Conservation (phyloP, 2,888 invertebrate species). For the Hyles lineata region DNA sequence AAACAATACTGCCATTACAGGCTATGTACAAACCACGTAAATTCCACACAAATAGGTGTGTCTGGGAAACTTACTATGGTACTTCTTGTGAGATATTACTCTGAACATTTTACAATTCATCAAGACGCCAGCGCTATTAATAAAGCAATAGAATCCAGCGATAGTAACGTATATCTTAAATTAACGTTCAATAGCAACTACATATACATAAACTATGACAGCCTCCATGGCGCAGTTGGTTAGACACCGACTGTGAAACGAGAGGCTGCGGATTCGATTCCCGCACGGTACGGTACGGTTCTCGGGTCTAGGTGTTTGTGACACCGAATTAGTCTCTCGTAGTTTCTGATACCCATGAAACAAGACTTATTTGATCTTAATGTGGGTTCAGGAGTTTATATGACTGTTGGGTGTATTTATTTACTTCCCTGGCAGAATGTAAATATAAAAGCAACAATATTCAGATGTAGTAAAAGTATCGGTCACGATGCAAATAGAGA, state of each 20-base stretch:
- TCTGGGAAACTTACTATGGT: constrained; percentile 65
- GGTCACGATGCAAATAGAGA: constrained; percentile 3
- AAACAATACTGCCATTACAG: constrained; percentile 41
- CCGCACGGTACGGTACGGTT: too few relatives aligned
- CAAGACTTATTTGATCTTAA: too few relatives aligned
- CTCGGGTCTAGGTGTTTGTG: too few relatives aligned
- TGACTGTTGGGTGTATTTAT: too few relatives aligned
- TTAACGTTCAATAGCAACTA: not conserved
- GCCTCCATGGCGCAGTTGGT: too few relatives aligned
- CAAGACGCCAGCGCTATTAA: not conserved
- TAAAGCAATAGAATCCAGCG: constrained; percentile 2
- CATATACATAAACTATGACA: too few relatives aligned
- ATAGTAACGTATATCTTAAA: not conserved
- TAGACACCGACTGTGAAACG: too few relatives aligned
- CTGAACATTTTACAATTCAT: constrained; percentile 22
- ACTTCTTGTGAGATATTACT: constrained; percentile 38
- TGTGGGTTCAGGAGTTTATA: too few relatives aligned
- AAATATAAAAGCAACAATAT: not conserved
- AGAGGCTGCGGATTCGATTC: too few relatives aligned
- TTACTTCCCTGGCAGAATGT: not conserved
- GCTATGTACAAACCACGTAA: constrained; percentile 36
- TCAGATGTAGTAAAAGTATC: not conserved
- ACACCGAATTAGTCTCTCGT: too few relatives aligned
- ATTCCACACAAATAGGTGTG: constrained; percentile 45
- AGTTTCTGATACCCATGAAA: too few relatives aligned